Conservation (phyloP, 1,140 invertebrate genomes). For the Rhagoletis pomonella region DNA sequence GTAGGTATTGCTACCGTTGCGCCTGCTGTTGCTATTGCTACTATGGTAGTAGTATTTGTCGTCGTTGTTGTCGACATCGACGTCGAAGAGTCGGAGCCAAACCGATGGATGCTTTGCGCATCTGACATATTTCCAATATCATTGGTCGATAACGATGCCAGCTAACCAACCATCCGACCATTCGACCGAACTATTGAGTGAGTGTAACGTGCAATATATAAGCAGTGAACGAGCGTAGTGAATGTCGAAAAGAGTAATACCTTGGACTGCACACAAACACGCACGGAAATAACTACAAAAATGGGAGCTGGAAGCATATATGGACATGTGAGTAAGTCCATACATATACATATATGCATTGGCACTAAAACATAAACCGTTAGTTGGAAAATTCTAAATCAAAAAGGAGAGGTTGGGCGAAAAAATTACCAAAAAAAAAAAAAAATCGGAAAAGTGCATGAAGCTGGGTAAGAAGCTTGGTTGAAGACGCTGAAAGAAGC, state of each 20-base stretch:
- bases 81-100: constrained; percentile 46
- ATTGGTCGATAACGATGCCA: constrained; percentile 72
- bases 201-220: constrained; percentile 50
- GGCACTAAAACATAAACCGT: background rate
- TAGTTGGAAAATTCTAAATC: background rate
- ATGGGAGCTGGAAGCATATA: constrained; percentile 16
- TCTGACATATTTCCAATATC: constrained; percentile 74
- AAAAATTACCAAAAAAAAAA: background rate
- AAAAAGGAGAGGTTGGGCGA: background rate
- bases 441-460: background rate
- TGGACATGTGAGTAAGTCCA: background rate
- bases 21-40: background rate
- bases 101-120: constrained; percentile 67
- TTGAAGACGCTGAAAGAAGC: background rate
- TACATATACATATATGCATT: constrained; percentile 29
- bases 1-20: background rate
- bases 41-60: background rate
- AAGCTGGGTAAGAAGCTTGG: background rate
- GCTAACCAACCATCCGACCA: constrained; percentile 33
- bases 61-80: constrained; percentile 1
- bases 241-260: constrained; percentile 54
- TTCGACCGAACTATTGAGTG: constrained; percentile 63
- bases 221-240: constrained; percentile 64
- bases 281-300: constrained; percentile 52
- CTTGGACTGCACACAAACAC: constrained; percentile 54